These are phyloP conservation scores for Falco punctatus DNA, from an alignment of 2,113 vertebrate genomes.

Conservation along the genomic window DNA sequence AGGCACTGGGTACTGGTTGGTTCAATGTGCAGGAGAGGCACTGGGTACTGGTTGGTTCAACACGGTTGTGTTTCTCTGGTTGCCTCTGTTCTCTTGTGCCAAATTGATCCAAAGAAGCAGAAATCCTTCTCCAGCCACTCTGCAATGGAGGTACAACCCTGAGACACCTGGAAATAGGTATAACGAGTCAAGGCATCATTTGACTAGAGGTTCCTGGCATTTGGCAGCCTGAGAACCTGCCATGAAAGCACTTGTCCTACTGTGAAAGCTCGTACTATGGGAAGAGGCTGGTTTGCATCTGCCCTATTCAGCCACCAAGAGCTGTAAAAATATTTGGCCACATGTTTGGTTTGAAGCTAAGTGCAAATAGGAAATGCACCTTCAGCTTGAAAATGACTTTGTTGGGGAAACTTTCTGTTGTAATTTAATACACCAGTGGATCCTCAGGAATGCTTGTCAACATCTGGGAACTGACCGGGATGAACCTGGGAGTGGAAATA, in stretches of 20 bases:
- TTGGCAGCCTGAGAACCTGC: neutral
- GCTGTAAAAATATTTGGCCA: neutral
- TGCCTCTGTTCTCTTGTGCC: too few species aligned
- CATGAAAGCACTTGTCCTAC: neutral
- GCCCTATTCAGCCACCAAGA: neutral
- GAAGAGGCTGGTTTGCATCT: neutral
- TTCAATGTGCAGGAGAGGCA: neutral
- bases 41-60: rapidly evolving
- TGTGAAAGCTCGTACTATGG: neutral
- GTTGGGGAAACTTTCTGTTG: neutral
- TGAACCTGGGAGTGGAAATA: neutral
- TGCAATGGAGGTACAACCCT: rapidly evolving
- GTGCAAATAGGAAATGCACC: neutral
- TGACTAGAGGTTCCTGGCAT: neutral
- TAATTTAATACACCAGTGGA: neutral
- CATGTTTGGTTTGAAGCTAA: neutral
- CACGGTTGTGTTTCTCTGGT: neutral
- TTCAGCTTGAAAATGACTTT: neutral
- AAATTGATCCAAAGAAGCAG: neutral
- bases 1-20: rapidly evolving
- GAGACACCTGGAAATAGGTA: neutral
- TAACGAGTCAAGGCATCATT: rapidly evolving
- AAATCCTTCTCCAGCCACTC: neutral
- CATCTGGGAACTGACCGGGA: neutral
- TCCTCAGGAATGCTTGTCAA: neutral